These are phyloP conservation scores for Andrena praecox DNA, from an alignment of 2,888 invertebrate species.

Conservation along the genomic window DNA sequence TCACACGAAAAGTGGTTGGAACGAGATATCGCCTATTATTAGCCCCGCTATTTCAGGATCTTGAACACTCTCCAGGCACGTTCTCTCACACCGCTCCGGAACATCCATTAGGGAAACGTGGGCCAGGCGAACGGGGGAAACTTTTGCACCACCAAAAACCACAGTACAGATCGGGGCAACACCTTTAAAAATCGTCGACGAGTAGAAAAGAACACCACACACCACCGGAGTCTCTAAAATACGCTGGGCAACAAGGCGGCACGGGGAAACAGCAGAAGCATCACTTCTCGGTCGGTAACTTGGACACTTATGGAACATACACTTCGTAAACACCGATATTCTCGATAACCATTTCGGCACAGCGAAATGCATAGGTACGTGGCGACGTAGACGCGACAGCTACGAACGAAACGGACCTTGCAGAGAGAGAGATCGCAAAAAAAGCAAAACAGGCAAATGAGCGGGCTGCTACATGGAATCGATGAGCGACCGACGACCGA, in stretches of 20 bases:
- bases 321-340: constrained; percentile 60
- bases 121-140: constrained; percentile 39
- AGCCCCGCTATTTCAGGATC: constrained; percentile 75
- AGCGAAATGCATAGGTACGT: constrained; percentile 1
- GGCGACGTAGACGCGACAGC: constrained; percentile 1
- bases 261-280: constrained; percentile 54
- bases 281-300: constrained; percentile 76
- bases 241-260: constrained; percentile 41
- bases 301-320: constrained; percentile 50
- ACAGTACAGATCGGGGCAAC: constrained; percentile 39
- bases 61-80: constrained; percentile 71
- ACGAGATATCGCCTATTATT: constrained; percentile 76
- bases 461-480: constrained; percentile 47
- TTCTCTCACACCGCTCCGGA: constrained; percentile 63
- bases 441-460: constrained; percentile 24
- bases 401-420: constrained; percentile 1
- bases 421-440: background rate
- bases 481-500: constrained; percentile 43
- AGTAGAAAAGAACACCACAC: constrained; percentile 35
- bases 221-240: constrained; percentile 38
- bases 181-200: constrained; percentile 42
- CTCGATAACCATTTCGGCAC: constrained; percentile 35
- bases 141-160: constrained; percentile 52
- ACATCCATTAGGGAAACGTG: constrained; percentile 61
- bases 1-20: constrained; percentile 76